Evolutionary conservation across 2,888 invertebrate species (phyloP), one percentile per base, ranked within the genome.

Genomic region (Phaedon cochleariae): DNA sequence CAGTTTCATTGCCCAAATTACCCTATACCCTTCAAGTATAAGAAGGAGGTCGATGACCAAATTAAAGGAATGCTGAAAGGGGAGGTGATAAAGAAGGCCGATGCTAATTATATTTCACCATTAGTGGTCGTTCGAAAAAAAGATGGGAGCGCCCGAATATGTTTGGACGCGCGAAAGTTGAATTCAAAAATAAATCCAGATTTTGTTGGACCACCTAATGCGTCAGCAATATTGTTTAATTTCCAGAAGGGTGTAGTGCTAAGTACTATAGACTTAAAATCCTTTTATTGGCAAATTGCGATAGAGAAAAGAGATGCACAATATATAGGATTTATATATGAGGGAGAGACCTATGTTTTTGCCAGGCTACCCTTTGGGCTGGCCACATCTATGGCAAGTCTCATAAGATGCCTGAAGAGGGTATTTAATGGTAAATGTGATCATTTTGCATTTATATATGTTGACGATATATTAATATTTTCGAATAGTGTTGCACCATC

Each of bases 241-340:
- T 60, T 69, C 58, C 26, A 6, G 6, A 26, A 26, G 26, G 26
- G 26, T 6, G 26, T 26, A 26, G 26, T 26, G 26, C 6, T 26
- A 6, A 26, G 26, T 26, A 26, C 26, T 3, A 26, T 26, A 26
- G 26, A 26, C 6, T 26, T 26, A 26, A 26, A 3, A 6, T 3
- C 26, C 37, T 22, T 57, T 4, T 65, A 65, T 55, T 68, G 68
- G 68, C 74, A 74, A 63, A 62, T 74, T 18, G 53, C 61, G 1
- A 62, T 74, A 15, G 1, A 12, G 0, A 34, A 52, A 66, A 63
- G 0, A 72, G 69, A 1, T 72, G 72, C 59, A 9, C 64, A 3
- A 68, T 58, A 41, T 62, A 66, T 9, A 58, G 59, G 1, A 10
- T 62, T 31, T n/a, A n/a, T n/a, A n/a, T n/a, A n/a, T n/a, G n/a